These are phyloP conservation scores for Drosophila histrio DNA, from an alignment of 2,888 invertebrate species.

Conservation along the genomic window DNA sequence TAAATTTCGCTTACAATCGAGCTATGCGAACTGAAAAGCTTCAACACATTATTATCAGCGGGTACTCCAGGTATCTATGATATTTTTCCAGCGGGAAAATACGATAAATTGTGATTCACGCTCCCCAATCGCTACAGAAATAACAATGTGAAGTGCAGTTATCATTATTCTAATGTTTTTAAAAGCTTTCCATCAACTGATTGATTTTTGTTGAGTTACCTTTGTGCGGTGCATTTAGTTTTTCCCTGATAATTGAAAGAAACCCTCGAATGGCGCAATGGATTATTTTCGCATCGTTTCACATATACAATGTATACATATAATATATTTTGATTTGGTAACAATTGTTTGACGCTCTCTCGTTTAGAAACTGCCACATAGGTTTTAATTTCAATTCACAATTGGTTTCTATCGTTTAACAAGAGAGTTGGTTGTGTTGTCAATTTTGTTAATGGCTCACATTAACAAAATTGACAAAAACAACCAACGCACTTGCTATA, in stretches of 20 bases:
- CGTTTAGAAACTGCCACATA: background rate
- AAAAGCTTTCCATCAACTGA: slow-evolving; percentile 71
- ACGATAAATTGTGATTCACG: slow-evolving; percentile 23
- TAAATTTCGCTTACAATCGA: background rate
- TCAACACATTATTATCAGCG: background rate
- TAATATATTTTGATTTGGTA: slow-evolving; percentile 26
- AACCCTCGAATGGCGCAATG: slow-evolving; percentile 10
- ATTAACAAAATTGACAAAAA: background rate
- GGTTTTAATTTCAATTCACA: slow-evolving; percentile 18
- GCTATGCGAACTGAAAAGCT: background rate
- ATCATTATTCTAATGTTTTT: slow-evolving; percentile 60
- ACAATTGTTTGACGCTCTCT: slow-evolving; percentile 16
- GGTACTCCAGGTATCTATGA: background rate
- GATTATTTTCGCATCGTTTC: slow-evolving; percentile 37
- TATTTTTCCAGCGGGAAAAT: background rate
- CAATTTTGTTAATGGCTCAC: too few relatives aligned
- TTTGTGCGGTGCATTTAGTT: slow-evolving; percentile 16
- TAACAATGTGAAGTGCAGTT: slow-evolving; percentile 6
- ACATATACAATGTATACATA: slow-evolving; percentile 29
- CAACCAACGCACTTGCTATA: background rate
- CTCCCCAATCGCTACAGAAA: slow-evolving; percentile 2
- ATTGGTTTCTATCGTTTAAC: slow-evolving; percentile 20
- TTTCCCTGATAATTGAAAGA: slow-evolving; percentile 6
- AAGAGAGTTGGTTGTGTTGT: too few relatives aligned
- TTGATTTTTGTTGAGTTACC: slow-evolving; percentile 45